Conservation (phyloP, 2,113 vertebrate genomes). For the Rutilus rutilus region DNA sequence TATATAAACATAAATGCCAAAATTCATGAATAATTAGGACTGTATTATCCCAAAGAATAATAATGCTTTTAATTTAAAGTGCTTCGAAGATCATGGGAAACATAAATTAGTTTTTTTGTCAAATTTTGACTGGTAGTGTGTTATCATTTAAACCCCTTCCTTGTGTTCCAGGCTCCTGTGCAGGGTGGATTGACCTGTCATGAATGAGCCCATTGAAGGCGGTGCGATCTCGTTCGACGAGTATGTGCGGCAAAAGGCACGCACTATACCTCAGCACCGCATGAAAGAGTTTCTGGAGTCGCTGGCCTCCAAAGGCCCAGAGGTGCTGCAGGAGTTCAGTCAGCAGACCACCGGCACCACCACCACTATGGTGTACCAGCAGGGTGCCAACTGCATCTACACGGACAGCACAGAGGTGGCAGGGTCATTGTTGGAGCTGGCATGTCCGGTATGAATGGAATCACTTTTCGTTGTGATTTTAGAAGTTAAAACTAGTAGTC, state of each 20-base stretch:
- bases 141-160: background rate
- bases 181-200: constrained; percentile 73
- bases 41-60: background rate
- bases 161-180: constrained; percentile 44
- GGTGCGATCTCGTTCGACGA: constrained; percentile 99
- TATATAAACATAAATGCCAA: background rate
- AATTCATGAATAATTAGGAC: background rate
- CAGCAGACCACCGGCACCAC: constrained; percentile 85
- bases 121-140: background rate
- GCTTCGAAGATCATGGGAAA: background rate
- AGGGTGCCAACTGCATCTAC: constrained; percentile 93
- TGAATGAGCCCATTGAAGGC: constrained; percentile 96
- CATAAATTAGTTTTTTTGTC: background rate
- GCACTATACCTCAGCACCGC: constrained; percentile 95
- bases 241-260: constrained; percentile 96
- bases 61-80: background rate
- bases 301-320: constrained; percentile 90
- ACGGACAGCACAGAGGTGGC: constrained; percentile 99
- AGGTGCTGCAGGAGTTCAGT: constrained; percentile 94
- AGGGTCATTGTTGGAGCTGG: constrained; percentile 96
- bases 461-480: background rate
- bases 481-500: background rate
- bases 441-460: constrained; percentile 84
- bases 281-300: constrained; percentile 99
- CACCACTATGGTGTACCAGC: constrained; percentile 95